A percentile compares a stretch with the other conserved stretches of the same genome.
Conservation (phyloP, 2,113 vertebrate genomes). For the Pogona vitticeps region DNA sequence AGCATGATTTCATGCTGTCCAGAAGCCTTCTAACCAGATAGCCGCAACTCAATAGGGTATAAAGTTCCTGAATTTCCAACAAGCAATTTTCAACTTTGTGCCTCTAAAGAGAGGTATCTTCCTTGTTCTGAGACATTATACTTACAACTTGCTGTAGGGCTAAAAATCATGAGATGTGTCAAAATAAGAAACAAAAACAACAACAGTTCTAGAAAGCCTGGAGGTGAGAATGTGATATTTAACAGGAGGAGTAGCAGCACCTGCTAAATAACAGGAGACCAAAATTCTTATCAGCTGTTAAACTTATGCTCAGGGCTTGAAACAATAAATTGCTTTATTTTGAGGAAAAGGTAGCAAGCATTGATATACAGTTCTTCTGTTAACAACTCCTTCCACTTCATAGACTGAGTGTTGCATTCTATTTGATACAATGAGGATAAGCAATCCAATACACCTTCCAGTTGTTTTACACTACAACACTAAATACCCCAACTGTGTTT, state of each 20-base stretch:
- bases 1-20: slow-evolving; percentile 20
- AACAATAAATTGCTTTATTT: background rate
- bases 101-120: slow-evolving; percentile 44
- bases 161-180: slow-evolving; percentile 36
- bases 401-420: background rate
- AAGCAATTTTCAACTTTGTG: slow-evolving; percentile 37
- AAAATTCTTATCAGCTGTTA: slow-evolving; percentile 53
- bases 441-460: background rate
- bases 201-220: slow-evolving; percentile 15
- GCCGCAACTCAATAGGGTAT: slow-evolving; percentile 23
- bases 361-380: background rate
- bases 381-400: background rate
- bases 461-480: background rate
- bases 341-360: background rate
- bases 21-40: slow-evolving; percentile 25
- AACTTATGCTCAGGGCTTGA: slow-evolving; percentile 42
- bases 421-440: background rate
- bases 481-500: background rate
- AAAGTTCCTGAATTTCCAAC: slow-evolving; percentile 13
- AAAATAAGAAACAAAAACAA: slow-evolving; percentile 44
- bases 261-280: slow-evolving; percentile 26
- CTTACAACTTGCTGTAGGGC: slow-evolving; percentile 16
- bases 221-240: slow-evolving; percentile 22
- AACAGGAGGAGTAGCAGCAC: slow-evolving; percentile 12
- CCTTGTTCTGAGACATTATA: slow-evolving; percentile 21